Conservation (phyloP, 2,888 invertebrate genomes). For the Napeogenes inachia region DNA sequence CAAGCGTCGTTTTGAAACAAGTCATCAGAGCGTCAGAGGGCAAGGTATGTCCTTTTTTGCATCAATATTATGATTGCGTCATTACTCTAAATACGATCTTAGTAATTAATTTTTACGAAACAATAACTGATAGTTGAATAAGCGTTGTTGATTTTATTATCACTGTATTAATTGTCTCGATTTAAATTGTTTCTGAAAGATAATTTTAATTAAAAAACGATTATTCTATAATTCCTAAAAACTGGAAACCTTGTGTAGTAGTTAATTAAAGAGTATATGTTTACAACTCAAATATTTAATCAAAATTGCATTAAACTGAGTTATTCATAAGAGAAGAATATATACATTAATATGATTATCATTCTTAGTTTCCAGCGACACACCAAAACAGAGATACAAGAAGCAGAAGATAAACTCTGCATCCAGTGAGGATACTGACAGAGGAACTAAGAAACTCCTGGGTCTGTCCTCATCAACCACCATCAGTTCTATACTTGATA, state of each 20-base stretch:
- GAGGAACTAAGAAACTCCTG: conserved; percentile 2
- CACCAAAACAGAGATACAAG: conserved; percentile 1
- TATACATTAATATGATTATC: neutral
- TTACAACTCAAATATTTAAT: neutral
- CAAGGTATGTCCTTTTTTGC: conserved; percentile 50
- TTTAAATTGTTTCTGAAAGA: neutral
- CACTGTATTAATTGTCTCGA: neutral
- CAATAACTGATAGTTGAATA: neutral
- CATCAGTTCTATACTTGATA: conserved; percentile 1
- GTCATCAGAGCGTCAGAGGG: conserved; percentile 41
- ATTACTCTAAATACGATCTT: conserved; percentile 5
- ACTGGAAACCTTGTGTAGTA: too few relatives aligned
- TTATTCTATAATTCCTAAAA: too few relatives aligned
- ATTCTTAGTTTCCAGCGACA: conserved; percentile 7
- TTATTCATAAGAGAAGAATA: too few relatives aligned
- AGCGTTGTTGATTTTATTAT: neutral
- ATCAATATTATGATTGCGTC: conserved; percentile 1
- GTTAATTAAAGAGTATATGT: neutral
- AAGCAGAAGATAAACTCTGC: conserved; percentile 2
- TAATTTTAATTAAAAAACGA: neutral
- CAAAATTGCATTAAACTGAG: too few relatives aligned
- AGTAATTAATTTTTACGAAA: neutral
- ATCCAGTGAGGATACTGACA: neutral
- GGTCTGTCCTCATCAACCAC: neutral
- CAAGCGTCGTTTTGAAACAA: conserved; percentile 43